Conservation (phyloP, 2,113 vertebrate genomes). For the Hucho hucho region DNA sequence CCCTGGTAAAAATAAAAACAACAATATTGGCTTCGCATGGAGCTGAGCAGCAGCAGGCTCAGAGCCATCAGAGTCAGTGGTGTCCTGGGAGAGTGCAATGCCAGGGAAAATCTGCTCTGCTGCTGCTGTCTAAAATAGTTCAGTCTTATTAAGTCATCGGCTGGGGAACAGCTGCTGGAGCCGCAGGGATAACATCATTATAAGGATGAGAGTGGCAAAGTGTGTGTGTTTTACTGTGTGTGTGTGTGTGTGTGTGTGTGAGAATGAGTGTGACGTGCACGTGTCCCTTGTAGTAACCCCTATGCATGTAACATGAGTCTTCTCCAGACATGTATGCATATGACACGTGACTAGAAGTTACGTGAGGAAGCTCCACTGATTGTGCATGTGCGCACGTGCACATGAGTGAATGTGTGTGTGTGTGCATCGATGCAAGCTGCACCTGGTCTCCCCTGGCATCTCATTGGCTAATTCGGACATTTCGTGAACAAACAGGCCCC, state of each 20-base stretch:
- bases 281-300: too few relatives aligned
- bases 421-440: not conserved
- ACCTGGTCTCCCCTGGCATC: not conserved
- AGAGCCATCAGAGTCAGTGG: slow-evolving; percentile 33
- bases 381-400: too few relatives aligned
- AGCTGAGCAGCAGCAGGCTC: slow-evolving; percentile 32
- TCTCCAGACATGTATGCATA: not conserved
- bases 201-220: not conserved
- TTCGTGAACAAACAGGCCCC: not conserved
- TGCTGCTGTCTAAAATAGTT: slow-evolving; percentile 48
- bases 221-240: not conserved
- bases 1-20: slow-evolving; percentile 32
- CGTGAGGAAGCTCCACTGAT: too few relatives aligned
- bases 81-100: slow-evolving; percentile 40
- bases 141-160: slow-evolving; percentile 53
- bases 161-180: slow-evolving; percentile 51
- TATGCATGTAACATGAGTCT: not conserved
- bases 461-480: not conserved
- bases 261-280: not conserved
- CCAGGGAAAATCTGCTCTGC: slow-evolving; percentile 6
- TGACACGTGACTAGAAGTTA: too few relatives aligned
- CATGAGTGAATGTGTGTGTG: too few relatives aligned
- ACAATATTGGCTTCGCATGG: slow-evolving; percentile 22
- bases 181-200: slow-evolving; percentile 54
- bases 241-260: not conserved